Evolutionary conservation across 2,113 vertebrate genomes (phyloP).

Genomic region (Bos indicus): DNA sequence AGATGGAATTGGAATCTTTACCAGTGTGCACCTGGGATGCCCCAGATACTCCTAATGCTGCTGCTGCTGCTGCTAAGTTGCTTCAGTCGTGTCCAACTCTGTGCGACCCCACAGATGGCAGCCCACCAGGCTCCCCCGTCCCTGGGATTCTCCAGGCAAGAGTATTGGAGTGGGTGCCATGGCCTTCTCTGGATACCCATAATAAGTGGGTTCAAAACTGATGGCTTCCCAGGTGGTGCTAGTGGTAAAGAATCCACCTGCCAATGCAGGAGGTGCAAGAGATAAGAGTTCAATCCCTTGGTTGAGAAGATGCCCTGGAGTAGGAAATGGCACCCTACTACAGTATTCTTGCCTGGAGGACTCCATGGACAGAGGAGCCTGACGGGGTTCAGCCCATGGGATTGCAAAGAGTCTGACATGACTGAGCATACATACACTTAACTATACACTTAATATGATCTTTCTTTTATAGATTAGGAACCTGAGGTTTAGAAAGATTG

Average conservation of each 20-base stretch:
- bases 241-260: not conserved
- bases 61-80: no score
- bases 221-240: not conserved
- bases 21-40: not conserved
- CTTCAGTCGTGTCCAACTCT: no score
- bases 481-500: not conserved
- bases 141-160: no score
- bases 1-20: not conserved
- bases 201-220: not conserved
- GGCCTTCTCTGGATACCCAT: not conserved
- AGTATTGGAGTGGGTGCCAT: no score
- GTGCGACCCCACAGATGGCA: no score
- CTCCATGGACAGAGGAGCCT: not conserved
- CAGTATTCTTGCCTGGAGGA: not conserved
- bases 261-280: not conserved
- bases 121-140: no score
- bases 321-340: not conserved
- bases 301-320: not conserved
- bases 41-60: not conserved
- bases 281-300: not conserved
- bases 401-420: not conserved
- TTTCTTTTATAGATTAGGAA: not conserved
- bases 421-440: not conserved
- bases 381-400: fast-evolving
- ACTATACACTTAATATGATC: not conserved